Evolutionary conservation across 2,113 vertebrate genomes (phyloP).

Genomic region (Menidia beryllina): DNA sequence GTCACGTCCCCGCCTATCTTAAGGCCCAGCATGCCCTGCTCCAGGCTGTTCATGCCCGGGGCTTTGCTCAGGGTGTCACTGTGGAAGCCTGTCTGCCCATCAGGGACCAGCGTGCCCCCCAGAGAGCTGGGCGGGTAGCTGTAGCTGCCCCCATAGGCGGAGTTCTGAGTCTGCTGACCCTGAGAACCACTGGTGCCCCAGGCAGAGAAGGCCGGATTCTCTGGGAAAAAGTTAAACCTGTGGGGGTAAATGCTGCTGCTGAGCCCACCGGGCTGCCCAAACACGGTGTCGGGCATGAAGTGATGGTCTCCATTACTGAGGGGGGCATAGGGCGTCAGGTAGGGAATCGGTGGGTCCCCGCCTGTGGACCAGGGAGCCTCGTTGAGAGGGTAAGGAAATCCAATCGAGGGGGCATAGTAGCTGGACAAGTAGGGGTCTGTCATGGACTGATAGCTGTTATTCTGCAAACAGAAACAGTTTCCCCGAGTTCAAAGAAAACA

Average conservation of each 20-base stretch:
- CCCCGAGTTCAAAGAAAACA: not conserved
- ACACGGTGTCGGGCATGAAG: conserved; percentile 97
- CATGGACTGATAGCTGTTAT: conserved; percentile 98
- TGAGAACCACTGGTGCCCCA: conserved; percentile 97
- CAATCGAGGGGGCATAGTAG: conserved; percentile 97
- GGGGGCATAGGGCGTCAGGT: conserved; percentile 96
- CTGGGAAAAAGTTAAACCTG: conserved; percentile 97
- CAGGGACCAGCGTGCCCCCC: conserved; percentile 91
- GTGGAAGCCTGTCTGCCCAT: conserved; percentile 95
- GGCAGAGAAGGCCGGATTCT: conserved; percentile 95
- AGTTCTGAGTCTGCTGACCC: conserved; percentile 96
- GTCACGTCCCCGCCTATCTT: conserved; percentile 93
- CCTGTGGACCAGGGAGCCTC: conserved; percentile 98
- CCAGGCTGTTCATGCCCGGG: conserved; percentile 95
- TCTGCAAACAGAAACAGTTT: conserved; percentile 80
- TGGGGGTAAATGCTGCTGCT: conserved; percentile 96
- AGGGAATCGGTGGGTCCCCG: conserved; percentile 95
- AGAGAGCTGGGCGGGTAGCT: conserved; percentile 95
- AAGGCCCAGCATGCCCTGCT: conserved; percentile 95
- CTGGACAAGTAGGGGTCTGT: conserved; percentile 96
- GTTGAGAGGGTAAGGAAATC: conserved; percentile 95
- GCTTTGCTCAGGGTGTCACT: conserved; percentile 94
- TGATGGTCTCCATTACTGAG: conserved; percentile 98
- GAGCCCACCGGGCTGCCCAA: conserved; percentile 94
- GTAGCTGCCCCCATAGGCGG: conserved; percentile 95